phyloP scores from a whole-genome alignment of 1,140 invertebrate species.

The Drosophila ambigua region DNA sequence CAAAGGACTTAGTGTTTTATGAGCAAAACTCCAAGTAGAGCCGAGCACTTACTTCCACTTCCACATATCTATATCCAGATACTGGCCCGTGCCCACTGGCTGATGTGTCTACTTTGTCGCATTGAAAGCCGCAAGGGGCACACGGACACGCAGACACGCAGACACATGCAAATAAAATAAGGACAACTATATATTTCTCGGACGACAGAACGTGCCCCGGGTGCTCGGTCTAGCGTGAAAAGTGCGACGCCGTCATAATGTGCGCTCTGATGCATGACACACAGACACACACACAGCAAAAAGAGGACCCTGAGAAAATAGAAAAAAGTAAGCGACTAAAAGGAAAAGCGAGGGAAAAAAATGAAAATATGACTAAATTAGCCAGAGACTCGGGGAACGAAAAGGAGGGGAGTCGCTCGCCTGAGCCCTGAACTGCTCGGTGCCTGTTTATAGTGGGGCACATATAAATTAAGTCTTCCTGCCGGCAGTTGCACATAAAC shows the following conservation, averaged over 20 bases:
- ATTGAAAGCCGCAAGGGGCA: slow-evolving; percentile 46
- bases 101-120: slow-evolving; percentile 43
- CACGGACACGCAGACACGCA: background rate
- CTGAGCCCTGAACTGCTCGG: slow-evolving; percentile 2
- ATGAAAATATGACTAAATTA: slow-evolving; percentile 69
- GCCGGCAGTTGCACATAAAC: slow-evolving; percentile 47
- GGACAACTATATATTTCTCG: slow-evolving; percentile 50
- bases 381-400: slow-evolving; percentile 2
- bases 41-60: slow-evolving; percentile 48
- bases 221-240: slow-evolving; percentile 53
- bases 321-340: background rate
- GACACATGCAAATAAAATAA: slow-evolving; percentile 62
- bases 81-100: background rate
- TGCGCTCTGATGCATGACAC: slow-evolving; percentile 60
- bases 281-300: slow-evolving; percentile 8
- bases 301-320: background rate
- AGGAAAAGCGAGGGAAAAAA: slow-evolving; percentile 32
- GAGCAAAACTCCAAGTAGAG: slow-evolving; percentile 36
- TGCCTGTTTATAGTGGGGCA: slow-evolving; percentile 44
- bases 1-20: slow-evolving; percentile 61
- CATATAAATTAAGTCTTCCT: slow-evolving; percentile 61
- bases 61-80: too few relatives aligned
- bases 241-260: slow-evolving; percentile 60
- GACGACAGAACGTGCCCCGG: slow-evolving; percentile 31
- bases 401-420: background rate